A percentile compares a stretch with the other conserved stretches of the same genome.
These are phyloP conservation scores for Lasioglossum zephyrum DNA, from an alignment of 2,888 invertebrate genomes.

Conservation along the genomic window DNA sequence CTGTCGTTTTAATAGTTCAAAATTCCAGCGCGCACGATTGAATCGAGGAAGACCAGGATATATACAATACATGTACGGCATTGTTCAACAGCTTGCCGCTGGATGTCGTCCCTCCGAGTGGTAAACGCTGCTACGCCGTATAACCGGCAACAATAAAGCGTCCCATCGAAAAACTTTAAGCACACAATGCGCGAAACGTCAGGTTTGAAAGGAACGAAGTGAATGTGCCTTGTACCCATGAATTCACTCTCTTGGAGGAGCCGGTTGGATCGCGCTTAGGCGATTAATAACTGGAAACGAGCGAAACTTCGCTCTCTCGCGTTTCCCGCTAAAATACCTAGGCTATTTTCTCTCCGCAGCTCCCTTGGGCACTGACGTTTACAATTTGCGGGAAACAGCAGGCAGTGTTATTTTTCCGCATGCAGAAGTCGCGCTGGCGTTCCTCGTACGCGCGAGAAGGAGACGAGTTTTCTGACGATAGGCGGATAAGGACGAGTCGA, in stretches of 20 bases:
- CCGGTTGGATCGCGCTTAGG: constrained; percentile 21
- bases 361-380: constrained; percentile 47
- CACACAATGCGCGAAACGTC: not conserved
- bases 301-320: constrained; percentile 36
- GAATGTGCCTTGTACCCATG: not conserved
- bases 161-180: not conserved
- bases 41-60: not conserved
- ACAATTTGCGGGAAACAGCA: constrained; percentile 49
- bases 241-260: not conserved
- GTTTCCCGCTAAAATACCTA: constrained; percentile 41
- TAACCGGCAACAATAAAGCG: not conserved
- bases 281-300: constrained; percentile 43
- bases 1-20: too few species aligned
- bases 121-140: not conserved
- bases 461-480: constrained; percentile 21
- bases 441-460: constrained; percentile 54
- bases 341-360: constrained; percentile 27
- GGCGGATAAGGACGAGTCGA: constrained; percentile 18
- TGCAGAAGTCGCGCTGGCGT: constrained; percentile 41
- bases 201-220: not conserved
- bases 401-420: constrained; percentile 45
- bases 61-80: too few species aligned
- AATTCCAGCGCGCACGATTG: not conserved
- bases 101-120: not conserved
- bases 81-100: not conserved